Percentiles rank a stretch among this genome's conserved stretches.
Conservation (phyloP, 1,140 invertebrate species). For the Oryctes rhinoceros region DNA sequence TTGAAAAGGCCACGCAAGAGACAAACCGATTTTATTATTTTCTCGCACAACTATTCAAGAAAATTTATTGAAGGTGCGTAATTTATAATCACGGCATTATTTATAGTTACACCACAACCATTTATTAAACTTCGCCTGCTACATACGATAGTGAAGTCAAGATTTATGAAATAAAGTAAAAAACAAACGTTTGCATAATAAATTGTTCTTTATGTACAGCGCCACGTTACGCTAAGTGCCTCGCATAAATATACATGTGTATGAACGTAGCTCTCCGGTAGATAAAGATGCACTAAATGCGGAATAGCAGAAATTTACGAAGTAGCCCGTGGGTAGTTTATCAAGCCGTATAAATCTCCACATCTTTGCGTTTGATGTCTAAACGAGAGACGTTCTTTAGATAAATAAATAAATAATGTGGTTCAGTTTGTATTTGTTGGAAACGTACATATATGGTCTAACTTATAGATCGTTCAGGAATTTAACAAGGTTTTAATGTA, state of each 20-base stretch:
- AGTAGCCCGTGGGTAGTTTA: slow-evolving; percentile 12
- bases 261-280: not conserved
- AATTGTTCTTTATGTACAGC: not conserved
- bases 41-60: no score
- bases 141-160: not conserved
- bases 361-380: not conserved
- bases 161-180: not conserved
- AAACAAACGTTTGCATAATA: slow-evolving; percentile 1
- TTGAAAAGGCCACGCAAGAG: no score
- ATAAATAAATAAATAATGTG: not conserved
- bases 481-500: no score
- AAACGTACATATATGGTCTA: not conserved
- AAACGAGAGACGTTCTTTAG: not conserved
- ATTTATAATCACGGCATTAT: no score
- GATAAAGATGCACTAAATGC: slow-evolving; percentile 19
- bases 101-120: no score
- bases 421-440: not conserved
- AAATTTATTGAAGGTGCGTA: no score
- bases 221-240: not conserved
- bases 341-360: not conserved
- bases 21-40: no score
- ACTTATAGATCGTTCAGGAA: no score
- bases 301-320: not conserved
- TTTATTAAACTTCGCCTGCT: not conserved
- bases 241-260: not conserved